phyloP scores from a whole-genome alignment of 2,888 invertebrate genomes.

The Epistrophella euchroma region DNA sequence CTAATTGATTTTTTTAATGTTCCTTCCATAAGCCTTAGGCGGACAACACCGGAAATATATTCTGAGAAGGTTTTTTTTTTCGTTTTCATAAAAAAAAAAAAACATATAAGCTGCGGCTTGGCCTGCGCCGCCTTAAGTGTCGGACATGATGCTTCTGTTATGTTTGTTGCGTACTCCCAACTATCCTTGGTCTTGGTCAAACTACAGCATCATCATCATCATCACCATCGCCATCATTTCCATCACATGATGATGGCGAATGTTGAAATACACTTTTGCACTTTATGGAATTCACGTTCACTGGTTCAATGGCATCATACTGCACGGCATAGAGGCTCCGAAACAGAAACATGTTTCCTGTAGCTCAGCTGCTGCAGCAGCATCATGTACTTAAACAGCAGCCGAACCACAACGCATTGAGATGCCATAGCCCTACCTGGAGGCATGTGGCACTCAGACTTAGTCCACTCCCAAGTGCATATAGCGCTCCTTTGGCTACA shows the following conservation, averaged over 20 bases:
- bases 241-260: constrained; percentile 28
- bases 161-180: constrained; percentile 25
- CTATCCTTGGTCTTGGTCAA: constrained; percentile 19
- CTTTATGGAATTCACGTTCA: constrained; percentile 77
- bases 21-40: constrained; percentile 38
- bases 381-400: constrained; percentile 65
- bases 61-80: constrained; percentile 11
- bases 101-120: constrained; percentile 38
- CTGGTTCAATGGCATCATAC: constrained; percentile 71
- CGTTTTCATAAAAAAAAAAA: constrained; percentile 4
- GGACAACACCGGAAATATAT: constrained; percentile 52
- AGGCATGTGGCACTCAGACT: constrained; percentile 62
- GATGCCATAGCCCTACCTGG: constrained; percentile 56
- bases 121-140: constrained; percentile 60
- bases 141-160: constrained; percentile 66
- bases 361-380: constrained; percentile 40
- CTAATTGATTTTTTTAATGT: constrained; percentile 50
- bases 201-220: constrained; percentile 30
- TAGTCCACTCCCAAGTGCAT: constrained; percentile 47
- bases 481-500: constrained; percentile 28
- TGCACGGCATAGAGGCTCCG: constrained; percentile 10
- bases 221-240: neutral
- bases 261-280: constrained; percentile 74
- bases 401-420: constrained; percentile 38
- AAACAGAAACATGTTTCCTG: constrained; percentile 36